Percentiles rank a stretch among this genome's conserved stretches.
phyloP scores from a whole-genome alignment of 2,113 vertebrate species.

The Tetrax tetrax region DNA sequence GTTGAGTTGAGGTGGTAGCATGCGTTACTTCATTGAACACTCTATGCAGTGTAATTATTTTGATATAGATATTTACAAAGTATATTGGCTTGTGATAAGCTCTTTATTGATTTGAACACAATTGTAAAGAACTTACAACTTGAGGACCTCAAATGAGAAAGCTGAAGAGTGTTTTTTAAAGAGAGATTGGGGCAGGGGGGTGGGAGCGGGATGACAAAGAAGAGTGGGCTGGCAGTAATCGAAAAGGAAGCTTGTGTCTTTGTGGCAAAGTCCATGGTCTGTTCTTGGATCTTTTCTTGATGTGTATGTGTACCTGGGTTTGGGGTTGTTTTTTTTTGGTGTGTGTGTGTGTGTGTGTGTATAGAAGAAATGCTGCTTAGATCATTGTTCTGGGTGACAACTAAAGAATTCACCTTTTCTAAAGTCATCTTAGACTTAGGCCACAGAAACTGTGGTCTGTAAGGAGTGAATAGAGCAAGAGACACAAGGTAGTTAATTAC shows the following conservation, averaged over 20 bases:
- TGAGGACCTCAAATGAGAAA: not conserved
- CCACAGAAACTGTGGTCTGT: not conserved
- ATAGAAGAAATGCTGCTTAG: not conserved
- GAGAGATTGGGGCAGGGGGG: fast-evolving
- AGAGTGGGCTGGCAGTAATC: not conserved
- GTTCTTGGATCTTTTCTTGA: not conserved
- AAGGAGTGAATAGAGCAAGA: not conserved
- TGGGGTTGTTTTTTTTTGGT: not conserved
- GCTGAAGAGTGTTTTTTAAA: not conserved
- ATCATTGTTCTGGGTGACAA: not conserved
- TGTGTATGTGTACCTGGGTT: not conserved
- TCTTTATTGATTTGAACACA: too few relatives aligned
- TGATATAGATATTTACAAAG: too few relatives aligned
- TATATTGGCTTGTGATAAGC: too few relatives aligned
- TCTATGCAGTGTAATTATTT: too few relatives aligned
- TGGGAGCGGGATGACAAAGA: too few relatives aligned
- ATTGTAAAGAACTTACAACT: not conserved
- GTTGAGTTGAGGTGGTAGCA: too few relatives aligned
- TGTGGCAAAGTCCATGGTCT: not conserved
- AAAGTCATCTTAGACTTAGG: not conserved
- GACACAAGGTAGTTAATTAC: not conserved
- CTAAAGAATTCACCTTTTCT: not conserved
- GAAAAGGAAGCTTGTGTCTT: not conserved
- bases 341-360: not conserved
- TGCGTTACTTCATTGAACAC: too few relatives aligned